Conservation (phyloP, 2,113 vertebrate species). For the Nibea coibor region DNA sequence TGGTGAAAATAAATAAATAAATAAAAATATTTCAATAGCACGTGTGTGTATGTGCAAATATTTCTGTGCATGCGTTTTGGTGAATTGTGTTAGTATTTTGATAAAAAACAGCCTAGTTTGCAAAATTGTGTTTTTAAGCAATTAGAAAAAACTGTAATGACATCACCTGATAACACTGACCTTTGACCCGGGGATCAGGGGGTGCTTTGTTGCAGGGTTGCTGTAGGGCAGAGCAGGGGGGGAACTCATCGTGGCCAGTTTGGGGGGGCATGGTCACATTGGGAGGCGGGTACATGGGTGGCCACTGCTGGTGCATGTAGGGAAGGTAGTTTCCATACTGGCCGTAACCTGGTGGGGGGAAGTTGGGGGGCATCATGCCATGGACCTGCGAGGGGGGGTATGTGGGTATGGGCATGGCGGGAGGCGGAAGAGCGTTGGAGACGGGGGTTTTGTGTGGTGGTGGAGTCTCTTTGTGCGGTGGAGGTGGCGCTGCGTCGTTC, state of each 20-base stretch:
- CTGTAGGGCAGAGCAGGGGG: constrained; percentile 24
- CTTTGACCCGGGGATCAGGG: constrained; percentile 53
- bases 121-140: too few species aligned
- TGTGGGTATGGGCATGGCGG: constrained; percentile 80
- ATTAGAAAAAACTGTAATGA: too few species aligned
- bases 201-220: constrained; percentile 84
- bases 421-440: constrained; percentile 13
- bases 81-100: too few species aligned
- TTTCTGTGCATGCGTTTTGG: too few species aligned
- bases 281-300: constrained; percentile 89
- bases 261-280: constrained; percentile 79
- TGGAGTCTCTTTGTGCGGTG: not conserved
- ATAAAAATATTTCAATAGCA: too few species aligned
- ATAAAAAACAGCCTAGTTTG: too few species aligned
- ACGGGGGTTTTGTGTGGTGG: constrained; percentile 3
- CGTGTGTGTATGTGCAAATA: too few species aligned
- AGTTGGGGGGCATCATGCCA: constrained; percentile 83
- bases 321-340: constrained; percentile 91
- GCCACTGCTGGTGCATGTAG: constrained; percentile 91
- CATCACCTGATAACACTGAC: constrained; percentile 19
- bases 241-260: constrained; percentile 58
- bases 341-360: constrained; percentile 85
- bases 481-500: constrained; percentile 17
- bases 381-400: constrained; percentile 85
- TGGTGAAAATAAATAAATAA: too few species aligned